Evolutionary conservation across 2,888 invertebrate species (phyloP).

Genomic region (Drosophila bunnanda): DNA sequence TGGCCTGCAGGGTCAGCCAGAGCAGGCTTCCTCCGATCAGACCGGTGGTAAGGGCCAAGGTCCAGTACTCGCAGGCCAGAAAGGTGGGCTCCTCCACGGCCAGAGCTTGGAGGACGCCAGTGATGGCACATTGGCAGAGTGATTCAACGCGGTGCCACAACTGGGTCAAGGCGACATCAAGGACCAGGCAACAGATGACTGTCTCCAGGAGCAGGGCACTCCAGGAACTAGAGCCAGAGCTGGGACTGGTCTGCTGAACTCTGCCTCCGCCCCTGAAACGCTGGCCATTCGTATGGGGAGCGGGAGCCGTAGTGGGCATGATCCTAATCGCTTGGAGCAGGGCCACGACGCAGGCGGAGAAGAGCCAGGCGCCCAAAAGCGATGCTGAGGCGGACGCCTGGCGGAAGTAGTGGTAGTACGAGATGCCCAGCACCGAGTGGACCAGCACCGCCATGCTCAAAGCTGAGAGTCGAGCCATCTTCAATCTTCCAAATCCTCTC

Average conservation of each 20-base stretch:
- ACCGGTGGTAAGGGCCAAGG: conserved; percentile 51
- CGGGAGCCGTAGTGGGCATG: not conserved
- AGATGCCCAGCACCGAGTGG: conserved; percentile 65
- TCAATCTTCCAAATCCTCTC: not conserved
- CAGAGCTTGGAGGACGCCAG: conserved; percentile 51
- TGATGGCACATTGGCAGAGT: conserved; percentile 64
- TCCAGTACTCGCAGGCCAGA: conserved; percentile 61
- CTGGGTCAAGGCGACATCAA: conserved; percentile 59
- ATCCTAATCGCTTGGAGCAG: conserved; percentile 48
- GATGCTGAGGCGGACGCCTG: conserved; percentile 47
- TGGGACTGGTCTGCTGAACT: not conserved
- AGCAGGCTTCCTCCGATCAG: conserved; percentile 62
- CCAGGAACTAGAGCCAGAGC: conserved; percentile 14
- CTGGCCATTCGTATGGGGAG: not conserved
- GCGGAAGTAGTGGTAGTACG: conserved; percentile 58
- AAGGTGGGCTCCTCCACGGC: conserved; percentile 54
- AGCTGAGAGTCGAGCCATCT: conserved; percentile 61
- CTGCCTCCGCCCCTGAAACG: conserved; percentile 18
- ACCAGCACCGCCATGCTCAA: conserved; percentile 56
- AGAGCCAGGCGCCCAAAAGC: conserved; percentile 64
- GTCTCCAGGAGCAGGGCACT: conserved; percentile 52
- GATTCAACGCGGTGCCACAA: conserved; percentile 69
- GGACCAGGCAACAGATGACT: conserved; percentile 55
- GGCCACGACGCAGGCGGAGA: conserved; percentile 57
- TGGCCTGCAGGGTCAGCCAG: conserved; percentile 63